phyloP scores from a whole-genome alignment of 2,797 vertebrate species.

The Huso huso region DNA sequence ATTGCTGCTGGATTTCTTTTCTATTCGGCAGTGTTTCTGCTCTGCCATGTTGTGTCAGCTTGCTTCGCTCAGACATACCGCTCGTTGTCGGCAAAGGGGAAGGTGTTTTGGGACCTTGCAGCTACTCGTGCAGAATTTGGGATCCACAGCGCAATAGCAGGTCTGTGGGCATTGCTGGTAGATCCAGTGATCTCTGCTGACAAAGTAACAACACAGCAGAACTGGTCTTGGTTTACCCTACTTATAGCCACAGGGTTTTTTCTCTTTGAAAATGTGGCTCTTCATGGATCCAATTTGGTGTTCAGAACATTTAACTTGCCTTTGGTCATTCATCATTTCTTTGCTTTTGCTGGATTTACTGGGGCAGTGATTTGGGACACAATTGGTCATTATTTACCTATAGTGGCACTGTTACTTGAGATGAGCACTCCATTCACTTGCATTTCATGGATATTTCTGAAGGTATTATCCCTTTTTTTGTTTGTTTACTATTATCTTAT shows the following conservation, averaged over 20 bases:
- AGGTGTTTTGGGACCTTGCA: conserved; percentile 92
- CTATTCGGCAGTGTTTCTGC: conserved; percentile 69
- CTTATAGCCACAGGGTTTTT: conserved; percentile 87
- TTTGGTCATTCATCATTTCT: conserved; percentile 78
- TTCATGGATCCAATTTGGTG: conserved; percentile 63
- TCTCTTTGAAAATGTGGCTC: conserved; percentile 80
- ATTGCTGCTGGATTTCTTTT: conserved; percentile 66
- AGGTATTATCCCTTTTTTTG: conserved; percentile 55
- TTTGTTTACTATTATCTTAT: no score
- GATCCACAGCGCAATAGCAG: conserved; percentile 68
- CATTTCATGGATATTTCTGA: conserved; percentile 92
- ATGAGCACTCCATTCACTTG: conserved; percentile 96
- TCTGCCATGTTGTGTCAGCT: conserved; percentile 69
- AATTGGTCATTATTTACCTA: conserved; percentile 80
- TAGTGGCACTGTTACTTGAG: conserved; percentile 83
- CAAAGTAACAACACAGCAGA: conserved; percentile 68
- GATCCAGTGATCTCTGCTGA: conserved; percentile 68
- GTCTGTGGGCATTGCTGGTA: conserved; percentile 70
- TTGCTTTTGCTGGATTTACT: conserved; percentile 76
- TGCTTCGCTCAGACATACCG: conserved; percentile 62
- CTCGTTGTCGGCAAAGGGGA: conserved; percentile 68
- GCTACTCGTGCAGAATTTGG: conserved; percentile 81
- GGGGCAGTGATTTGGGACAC: conserved; percentile 59
- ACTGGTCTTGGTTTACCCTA: conserved; percentile 85
- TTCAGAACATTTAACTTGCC: conserved; percentile 79